Base-by-base conservation (phyloP, 1,140 invertebrate genomes). In the Oncopodura yosiiana region DNA sequence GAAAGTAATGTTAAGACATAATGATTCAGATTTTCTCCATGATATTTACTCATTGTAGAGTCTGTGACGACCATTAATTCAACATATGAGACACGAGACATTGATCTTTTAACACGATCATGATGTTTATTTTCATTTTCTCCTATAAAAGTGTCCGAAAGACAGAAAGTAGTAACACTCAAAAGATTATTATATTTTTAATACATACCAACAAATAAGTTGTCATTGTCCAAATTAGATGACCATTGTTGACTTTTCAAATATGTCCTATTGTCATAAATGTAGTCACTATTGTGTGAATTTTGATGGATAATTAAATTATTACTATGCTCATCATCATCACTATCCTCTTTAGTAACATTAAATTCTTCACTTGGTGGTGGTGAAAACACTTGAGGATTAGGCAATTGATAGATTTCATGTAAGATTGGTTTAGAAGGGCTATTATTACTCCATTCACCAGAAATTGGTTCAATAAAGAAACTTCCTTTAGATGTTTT, bases 1-100 rank as follows among this genome's bases (percentile, higher is more conserved):
- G 81, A 82, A 77, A 91, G 84, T 12, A 91, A 73, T 12, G 82
- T 86, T 24, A 89, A 73, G 53, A 91, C 79, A 65, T 91, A 91
- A 44, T 76, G 70, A 45, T 77, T 72, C 3, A 87, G 69, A 34
- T 73, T 71, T 18, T 69, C 67, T 8, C 75, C 74, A 65, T 91
- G 86, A 65, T 86, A 89, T 18, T 78, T 70, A 1, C 75, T 67
- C 87, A 91, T 90, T 64, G 80, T 83, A 12, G 70, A 69, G 67
- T 91, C 87, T 24, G 84, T 83, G 3, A 55, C 53, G 9, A 60
- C 57, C 43, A 52, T 54, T 16, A 62, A 21, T 30, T 52, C 57
- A 5, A 59, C 50, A 34, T 50, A 55, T 5, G 53, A 42, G 30
- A 60, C 62, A 9, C 41, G 36, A 2, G 55, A 56, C 56, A 62